phyloP scores from a whole-genome alignment of 2,888 invertebrate species.

The Drosophila cyrtoloma region DNA sequence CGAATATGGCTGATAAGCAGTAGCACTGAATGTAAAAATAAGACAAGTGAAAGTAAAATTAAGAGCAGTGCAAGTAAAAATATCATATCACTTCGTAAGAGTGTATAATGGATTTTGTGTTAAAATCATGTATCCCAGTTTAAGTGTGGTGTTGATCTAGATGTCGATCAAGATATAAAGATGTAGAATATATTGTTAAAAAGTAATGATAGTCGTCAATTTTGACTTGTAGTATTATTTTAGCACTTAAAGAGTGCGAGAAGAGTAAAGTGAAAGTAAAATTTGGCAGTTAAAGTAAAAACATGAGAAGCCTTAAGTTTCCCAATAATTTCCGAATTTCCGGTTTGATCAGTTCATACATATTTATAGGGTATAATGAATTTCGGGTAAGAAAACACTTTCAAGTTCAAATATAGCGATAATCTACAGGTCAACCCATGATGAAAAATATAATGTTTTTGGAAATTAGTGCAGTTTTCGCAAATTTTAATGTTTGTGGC shows the following conservation, averaged over 20 bases:
- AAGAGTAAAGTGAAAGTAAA: background rate
- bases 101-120: too few species aligned
- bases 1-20: slow-evolving; percentile 62
- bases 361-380: background rate
- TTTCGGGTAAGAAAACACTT: background rate
- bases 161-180: background rate
- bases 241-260: background rate
- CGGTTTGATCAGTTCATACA: background rate
- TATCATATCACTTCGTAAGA: background rate
- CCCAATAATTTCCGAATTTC: background rate
- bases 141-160: background rate
- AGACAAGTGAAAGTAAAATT: fast-evolving
- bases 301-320: background rate
- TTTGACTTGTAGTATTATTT: background rate
- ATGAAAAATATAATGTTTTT: background rate
- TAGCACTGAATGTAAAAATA: background rate
- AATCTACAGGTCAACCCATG: background rate
- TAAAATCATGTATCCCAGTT: background rate
- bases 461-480: too few species aligned
- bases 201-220: background rate
- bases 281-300: background rate
- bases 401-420: background rate
- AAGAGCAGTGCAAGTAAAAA: background rate
- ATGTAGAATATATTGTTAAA: background rate
- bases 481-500: too few species aligned